phyloP scores from a whole-genome alignment of 2,888 invertebrate genomes.

The Parochlus steinenii region DNA sequence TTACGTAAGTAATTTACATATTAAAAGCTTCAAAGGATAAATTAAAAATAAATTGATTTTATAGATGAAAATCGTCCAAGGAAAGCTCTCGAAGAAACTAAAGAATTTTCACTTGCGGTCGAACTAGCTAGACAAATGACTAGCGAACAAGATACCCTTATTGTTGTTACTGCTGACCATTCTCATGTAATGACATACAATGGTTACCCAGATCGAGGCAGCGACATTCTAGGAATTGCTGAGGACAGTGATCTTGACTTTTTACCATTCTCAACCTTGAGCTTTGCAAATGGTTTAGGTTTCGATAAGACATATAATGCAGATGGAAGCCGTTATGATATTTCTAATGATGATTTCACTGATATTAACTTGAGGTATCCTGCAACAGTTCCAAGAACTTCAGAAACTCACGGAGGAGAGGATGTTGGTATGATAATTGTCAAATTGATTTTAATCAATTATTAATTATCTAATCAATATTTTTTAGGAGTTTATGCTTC shows the following conservation, averaged over 20 bases:
- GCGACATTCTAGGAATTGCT: constrained; percentile 35
- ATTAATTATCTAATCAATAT: not conserved
- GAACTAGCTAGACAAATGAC: constrained; percentile 43
- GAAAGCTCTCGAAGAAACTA: constrained; percentile 59
- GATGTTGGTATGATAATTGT: constrained; percentile 8
- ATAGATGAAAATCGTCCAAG: constrained; percentile 46
- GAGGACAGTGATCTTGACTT: constrained; percentile 37
- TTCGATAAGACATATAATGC: constrained; percentile 24
- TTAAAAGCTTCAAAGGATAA: constrained; percentile 48
- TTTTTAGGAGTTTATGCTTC: constrained; percentile 52
- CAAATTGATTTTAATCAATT: not conserved
- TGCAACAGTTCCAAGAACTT: not conserved
- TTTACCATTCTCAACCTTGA: constrained; percentile 47
- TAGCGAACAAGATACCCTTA: constrained; percentile 49
- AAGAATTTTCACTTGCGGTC: constrained; percentile 56
- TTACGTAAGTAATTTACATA: constrained; percentile 43
- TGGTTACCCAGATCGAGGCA: constrained; percentile 50
- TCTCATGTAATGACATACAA: constrained; percentile 58
- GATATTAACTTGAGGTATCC: not conserved
- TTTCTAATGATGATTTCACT: not conserved
- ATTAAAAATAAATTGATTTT: too few relatives aligned
- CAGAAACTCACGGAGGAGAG: constrained; percentile 8
- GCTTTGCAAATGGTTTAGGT: constrained; percentile 60
- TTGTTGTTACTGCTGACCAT: constrained; percentile 68
- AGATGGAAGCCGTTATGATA: constrained; percentile 14